Base-by-base conservation (phyloP, 2,113 vertebrate species). In the Paracanthobrama guichenoti region DNA sequence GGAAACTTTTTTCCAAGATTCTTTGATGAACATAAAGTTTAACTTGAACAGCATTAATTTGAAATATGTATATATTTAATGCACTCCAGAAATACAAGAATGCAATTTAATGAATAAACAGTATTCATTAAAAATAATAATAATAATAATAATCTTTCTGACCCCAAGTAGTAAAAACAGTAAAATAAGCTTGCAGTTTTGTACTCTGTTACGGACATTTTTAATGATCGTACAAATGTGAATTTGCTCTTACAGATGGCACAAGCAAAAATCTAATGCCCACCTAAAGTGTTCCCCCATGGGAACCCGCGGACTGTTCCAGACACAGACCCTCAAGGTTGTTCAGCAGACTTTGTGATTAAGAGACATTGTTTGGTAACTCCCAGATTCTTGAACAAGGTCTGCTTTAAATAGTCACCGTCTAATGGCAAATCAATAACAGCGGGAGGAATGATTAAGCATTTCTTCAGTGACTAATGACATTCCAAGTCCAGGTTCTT, bases 381-480 rank as follows among this genome's bases (percentile, higher is more conserved):
- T 85, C 74, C 42, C 35, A 31, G 73, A 82, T 66, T 81, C 64
- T 72, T 75, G 39, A 78, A 78, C 86, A 85, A 73, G 62, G 83
- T 72, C 69, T 73, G 76, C 84, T 83, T 83, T 83, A 86, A 85
- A 86, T 85, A 85, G 83, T 88, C 44, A 16, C 35, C 74, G 60
- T 83, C 87, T 88, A 88, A 86, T 87, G 85, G 81, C 81, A 82
- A 88, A 89, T 89, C 83, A 71, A 89, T 89, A 85, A 57, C 53
- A 84, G 72, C 81, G 75, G 74, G 80, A 60, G 62, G 89, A 86
- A 92, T 92, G 93, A 94, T 94, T 93, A 92, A 93, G 91, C 91
- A 91, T 93, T 91, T 84, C 69, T 74, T 88, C 90, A 87, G 91
- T 92, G 92, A 91, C 92, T 93, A 93, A 94, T 93, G 91, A 88